Evolutionary conservation across 2,797 vertebrate genomes (phyloP).

Genomic region (Anas acuta): DNA sequence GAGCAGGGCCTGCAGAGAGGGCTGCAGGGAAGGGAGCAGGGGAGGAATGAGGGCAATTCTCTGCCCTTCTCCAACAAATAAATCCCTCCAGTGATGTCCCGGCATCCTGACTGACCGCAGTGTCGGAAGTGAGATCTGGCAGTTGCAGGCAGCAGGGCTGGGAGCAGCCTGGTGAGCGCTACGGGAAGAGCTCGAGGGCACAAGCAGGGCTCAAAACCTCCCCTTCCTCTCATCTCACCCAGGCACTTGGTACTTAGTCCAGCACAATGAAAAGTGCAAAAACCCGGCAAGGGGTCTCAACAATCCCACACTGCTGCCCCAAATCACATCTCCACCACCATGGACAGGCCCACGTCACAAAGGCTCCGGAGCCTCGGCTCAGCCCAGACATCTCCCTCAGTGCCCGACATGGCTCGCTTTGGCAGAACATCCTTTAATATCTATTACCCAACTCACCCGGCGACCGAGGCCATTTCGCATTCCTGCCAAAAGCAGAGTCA

Average conservation of each 20-base stretch:
- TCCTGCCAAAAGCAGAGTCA: background rate
- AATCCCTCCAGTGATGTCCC: background rate
- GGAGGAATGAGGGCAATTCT: background rate
- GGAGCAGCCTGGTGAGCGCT: background rate
- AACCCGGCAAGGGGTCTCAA: background rate
- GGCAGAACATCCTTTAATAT: background rate
- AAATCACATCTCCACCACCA: background rate
- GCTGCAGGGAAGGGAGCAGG: background rate
- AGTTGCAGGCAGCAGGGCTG: background rate
- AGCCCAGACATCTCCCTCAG: background rate
- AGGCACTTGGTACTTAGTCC: background rate
- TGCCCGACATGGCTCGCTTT: background rate
- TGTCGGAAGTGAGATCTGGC: background rate
- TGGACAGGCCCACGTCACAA: background rate
- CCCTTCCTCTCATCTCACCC: background rate
- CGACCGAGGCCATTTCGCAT: background rate
- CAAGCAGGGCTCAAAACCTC: background rate
- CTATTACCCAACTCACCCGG: background rate
- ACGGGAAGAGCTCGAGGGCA: background rate
- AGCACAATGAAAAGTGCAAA: background rate
- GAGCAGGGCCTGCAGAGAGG: background rate
- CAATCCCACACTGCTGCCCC: background rate
- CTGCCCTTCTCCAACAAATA: background rate
- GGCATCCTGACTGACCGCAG: fast-evolving
- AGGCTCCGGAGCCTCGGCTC: background rate